Evolutionary conservation across 1,140 invertebrate species (phyloP), one percentile per base, ranked within the genome.

Genomic region (Thaumatotibia leucotreta): DNA sequence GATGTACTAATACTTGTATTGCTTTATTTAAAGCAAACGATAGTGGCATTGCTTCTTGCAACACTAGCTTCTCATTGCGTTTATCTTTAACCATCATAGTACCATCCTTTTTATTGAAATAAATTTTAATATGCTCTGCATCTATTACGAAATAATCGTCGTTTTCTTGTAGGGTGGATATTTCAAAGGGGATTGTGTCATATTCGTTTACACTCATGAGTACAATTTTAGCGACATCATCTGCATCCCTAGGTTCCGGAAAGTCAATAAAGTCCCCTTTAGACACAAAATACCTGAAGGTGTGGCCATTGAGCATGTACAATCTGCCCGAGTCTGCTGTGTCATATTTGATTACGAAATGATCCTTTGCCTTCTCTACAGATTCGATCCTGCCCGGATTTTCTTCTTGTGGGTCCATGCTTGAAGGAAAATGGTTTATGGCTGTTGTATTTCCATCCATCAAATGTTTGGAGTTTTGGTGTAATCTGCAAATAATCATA

Each of bases 211-310:
- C 62, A 32, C 68, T 68, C 70, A 87, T 90, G 4, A 66, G 20
- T 32, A 77, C 82, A 20, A 90, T 90, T 61, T 78, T 90, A 23
- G 86, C 84, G 6, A 65, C 63, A 72, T 88, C 84, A 10, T 70
- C 54, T 11, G 75, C 68, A 69, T 90, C 74, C 1, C 76, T 77
- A 9, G 88, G 85, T 69, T 63, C 69, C 14, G 88, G 88, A 70
- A 82, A 87, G 4, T 90, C 88, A 4, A 70, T 58, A 45, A 88
- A 90, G 10, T 69, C 39, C 35, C 78, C 75, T 22, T 64, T 76
- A 1, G 83, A 83, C 77, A 90, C 81, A 67, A 86, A 81, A 69
- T 81, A 89, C 71, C 80, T 78, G n/a, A 90, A 84, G 0, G 88
- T 84, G 72, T 90, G 85, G 45, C 76, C 76, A 39, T 87, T 88